Base-by-base conservation (phyloP, 2,888 invertebrate species). In the Chymomyza amoena region DNA sequence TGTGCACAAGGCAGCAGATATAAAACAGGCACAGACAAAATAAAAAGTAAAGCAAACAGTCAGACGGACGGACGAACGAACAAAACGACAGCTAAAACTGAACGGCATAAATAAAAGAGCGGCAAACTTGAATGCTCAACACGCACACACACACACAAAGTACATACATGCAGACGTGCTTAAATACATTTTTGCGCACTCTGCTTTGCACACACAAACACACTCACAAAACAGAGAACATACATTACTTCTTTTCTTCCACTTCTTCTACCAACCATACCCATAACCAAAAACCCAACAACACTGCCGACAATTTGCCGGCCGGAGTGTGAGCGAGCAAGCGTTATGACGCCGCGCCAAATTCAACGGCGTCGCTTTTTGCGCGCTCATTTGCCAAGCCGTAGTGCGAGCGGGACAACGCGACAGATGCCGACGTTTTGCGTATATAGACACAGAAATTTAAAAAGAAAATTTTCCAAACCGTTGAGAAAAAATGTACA, bases 361-460 rank as follows among this genome's bases (percentile, higher is more conserved):
- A 81, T 79, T 79, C 76, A 85, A 83, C 87, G 85, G 85, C 87
- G 87, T 85, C 85, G 77, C 75, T 85, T 83, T 83, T 83, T 84
- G 87, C 87, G 87, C 81, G 87, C 76, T 76, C 78, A 57, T 80
- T 74, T 74, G 20, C 51, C 7, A 28, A 20, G 72, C 78, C 63
- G 66, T 64, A 61, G 85, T 56, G 77, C 20, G 72, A 79, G 77
- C 67, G 88, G 78, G 89, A 88, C 79, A 79, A 80, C 87, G 68
- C 52, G 68, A 81, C 64, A 28, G 16, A 16, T 73, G 64, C 64
- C 68, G 76, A 74, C 76, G 72, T 76, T 85, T 84, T 83, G 76
- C 74, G 85, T 81, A 83, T 87, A 88, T 88, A 89, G 89, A 89
- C 90, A 60, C 83, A 68, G 79, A 88, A 89, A 82, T 88, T 81